phyloP scores from a whole-genome alignment of 2,113 vertebrate species.

The Serilophus lunatus region DNA sequence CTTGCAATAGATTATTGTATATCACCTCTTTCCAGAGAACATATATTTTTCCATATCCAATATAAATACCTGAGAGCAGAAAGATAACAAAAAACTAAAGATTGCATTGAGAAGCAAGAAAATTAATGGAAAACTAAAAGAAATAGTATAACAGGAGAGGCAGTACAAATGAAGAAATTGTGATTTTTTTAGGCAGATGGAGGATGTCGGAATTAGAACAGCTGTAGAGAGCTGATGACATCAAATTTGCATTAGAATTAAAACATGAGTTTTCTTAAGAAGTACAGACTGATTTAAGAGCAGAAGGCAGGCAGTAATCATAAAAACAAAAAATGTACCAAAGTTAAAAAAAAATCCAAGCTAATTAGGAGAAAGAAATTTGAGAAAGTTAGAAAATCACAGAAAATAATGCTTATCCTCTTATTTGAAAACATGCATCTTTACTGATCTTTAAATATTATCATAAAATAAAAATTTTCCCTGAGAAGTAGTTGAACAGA shows the following conservation, averaged over 20 bases:
- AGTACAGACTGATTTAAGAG: neutral
- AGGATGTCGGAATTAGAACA: neutral
- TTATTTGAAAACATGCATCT: neutral
- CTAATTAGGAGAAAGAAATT: neutral
- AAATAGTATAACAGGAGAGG: neutral
- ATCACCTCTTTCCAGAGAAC: neutral
- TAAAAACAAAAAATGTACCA: neutral
- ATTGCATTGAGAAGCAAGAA: neutral
- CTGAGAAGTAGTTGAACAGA: neutral
- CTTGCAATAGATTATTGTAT: neutral
- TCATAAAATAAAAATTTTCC: neutral
- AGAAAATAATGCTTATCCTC: neutral
- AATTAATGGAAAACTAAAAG: neutral
- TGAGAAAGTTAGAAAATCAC: neutral
- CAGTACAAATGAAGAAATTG: neutral
- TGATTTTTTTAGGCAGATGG: neutral
- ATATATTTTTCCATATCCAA: neutral
- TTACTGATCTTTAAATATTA: neutral
- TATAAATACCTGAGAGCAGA: neutral
- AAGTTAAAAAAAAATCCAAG: neutral
- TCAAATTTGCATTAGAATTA: neutral
- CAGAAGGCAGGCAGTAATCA: neutral
- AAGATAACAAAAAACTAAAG: neutral
- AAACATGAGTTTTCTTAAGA: neutral
- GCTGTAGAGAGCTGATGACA: neutral